Evolutionary conservation across 2,888 invertebrate species (phyloP), one percentile per base, ranked within the genome.

Genomic region (Drosophila diplacantha): DNA sequence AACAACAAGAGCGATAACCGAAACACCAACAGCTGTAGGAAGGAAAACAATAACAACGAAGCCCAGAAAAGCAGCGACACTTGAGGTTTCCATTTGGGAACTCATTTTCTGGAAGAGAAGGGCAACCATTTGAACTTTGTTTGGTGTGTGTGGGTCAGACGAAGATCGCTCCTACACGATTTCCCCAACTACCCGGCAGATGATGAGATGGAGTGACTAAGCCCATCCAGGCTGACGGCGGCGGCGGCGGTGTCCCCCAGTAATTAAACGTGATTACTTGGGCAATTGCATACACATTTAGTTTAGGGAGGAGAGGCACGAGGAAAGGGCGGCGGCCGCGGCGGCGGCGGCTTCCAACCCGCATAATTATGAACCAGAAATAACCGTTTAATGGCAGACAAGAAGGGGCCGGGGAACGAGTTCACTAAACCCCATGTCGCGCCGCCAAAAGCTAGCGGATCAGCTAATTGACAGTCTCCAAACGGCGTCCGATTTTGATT

Each of bases 181-280:
- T 74, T 63, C 55, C 66, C 53, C 49, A 55, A 64, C 75, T 49
- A 50, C 59, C 64, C 61, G 32, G 56, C 24, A n/a, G 35, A 38
- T 56, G 69, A 32, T 53, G 61, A 46, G 58, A 39, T 43, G 59
- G 38, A 51, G 31, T 44, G 44, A 31, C 44, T 66, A 20, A 32
- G 58, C 63, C 49, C 54, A 46, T 39, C 26, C 32, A 47, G 3
- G 31, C n/a, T 31, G 67, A 59, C 38, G 58, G 51, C 41, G 58
- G 51, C 49, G 76, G 76, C 72, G 77, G 77, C 80, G 77, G 69
- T 53, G 49, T 38, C 16, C 24, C 50, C 20, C 43, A 49, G 72
- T 72, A 79, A 82, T 79, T 81, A 76, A 81, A 68, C 80, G 57
- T 80, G 68, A 82, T 82, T 80, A 71, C 73, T 73, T 67, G 54